Conservation (phyloP, 1,140 invertebrate species). For the Cyphomyrmex costatus region DNA sequence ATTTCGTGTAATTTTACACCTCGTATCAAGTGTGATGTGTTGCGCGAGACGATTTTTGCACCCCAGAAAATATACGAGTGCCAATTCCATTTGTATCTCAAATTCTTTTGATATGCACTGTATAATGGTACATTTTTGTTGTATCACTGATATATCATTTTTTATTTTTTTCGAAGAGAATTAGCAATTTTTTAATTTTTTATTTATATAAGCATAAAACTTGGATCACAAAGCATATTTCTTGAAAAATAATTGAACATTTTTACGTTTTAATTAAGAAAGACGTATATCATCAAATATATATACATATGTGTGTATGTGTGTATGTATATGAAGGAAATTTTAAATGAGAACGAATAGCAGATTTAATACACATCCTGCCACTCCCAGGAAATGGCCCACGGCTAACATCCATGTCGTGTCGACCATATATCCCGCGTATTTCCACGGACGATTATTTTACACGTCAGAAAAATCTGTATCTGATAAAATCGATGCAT, state of each 20-base stretch:
- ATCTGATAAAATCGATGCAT: conserved; percentile 60
- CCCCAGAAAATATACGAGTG: conserved; percentile 1
- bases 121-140: conserved; percentile 7
- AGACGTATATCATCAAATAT: neutral
- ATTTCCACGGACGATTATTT: conserved; percentile 65
- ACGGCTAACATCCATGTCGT: conserved; percentile 70
- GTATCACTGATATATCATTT: neutral
- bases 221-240: neutral
- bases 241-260: neutral
- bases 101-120: conserved; percentile 25
- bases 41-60: conserved; percentile 27
- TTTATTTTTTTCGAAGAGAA: neutral
- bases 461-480: conserved; percentile 45
- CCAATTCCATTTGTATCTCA: neutral
- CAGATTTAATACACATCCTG: neutral
- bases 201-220: neutral
- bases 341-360: conserved; percentile 17
- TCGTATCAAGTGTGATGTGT: conserved; percentile 21
- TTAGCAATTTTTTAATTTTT: neutral
- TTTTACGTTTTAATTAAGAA: conserved; percentile 11
- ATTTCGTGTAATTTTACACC: conserved; percentile 46
- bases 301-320: neutral
- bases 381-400: conserved; percentile 33
- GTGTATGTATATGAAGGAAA: neutral
- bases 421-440: conserved; percentile 46